Evolutionary conservation across 1,140 invertebrate species (phyloP), one percentile per base, ranked within the genome.

Genomic region (Rhopalosiphum maidis): DNA sequence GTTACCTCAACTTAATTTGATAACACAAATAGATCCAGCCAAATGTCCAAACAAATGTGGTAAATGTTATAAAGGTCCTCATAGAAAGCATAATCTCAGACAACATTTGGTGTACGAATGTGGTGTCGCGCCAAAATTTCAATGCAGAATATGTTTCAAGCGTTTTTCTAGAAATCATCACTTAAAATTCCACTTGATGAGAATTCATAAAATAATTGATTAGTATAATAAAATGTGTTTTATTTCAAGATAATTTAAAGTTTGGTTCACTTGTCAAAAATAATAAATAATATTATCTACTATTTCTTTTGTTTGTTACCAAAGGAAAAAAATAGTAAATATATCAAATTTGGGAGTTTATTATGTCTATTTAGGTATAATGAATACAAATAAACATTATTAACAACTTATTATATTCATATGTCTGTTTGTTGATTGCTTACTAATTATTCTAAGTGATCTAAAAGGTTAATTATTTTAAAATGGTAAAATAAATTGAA

Each of bases 21-120:
- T 55, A 11, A 21, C 35, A 37, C 82, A 37, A 77, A 77, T 77
- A 77, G 60, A 77, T 77, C 30, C 30, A 77, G 60, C 30, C 5
- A 77, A n/a, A 77, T 77, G 60, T 18, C 60, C 60, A 18, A 77
- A 77, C 60, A 35, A 77, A 77, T 77, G 60, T 77, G 60, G 60
- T 18, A 77, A 77, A 77, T 77, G 18, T 2, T 77, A 77, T 77
- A 77, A 77, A 77, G 60, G 60, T 77, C 60, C 60, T n/a, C 60
- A 77, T n/a, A n/a, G 60, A 77, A 77, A 77, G 60, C 60, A 77
- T 77, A 77, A 77, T 15, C 60, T 77, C 60, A 77, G 60, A 77
- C 60, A 77, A 35, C 60, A 77, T 77, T n/a, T 77, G 60, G 30
- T 77, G 15, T 77, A n/a, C 18, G 60, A 77, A 77, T 77, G 60